A percentile compares a stretch with the other conserved stretches of the same genome.
These are phyloP conservation scores for Homarus gammarus DNA, from an alignment of 2,888 invertebrate genomes.

Conservation along the genomic window DNA sequence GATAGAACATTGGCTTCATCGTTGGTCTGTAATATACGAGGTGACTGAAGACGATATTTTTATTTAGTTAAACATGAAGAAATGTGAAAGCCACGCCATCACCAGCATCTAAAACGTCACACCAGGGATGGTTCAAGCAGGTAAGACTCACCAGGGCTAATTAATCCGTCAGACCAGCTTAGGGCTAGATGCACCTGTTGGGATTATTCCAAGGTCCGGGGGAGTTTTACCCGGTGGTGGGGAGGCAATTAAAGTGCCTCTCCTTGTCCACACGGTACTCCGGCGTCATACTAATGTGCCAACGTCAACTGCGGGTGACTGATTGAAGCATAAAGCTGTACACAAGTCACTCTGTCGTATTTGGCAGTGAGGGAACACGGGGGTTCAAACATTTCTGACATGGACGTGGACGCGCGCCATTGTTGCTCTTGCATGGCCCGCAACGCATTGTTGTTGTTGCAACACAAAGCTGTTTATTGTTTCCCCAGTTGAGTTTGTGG, in stretches of 20 bases:
- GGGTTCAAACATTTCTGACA: neutral
- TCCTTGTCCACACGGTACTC: slow-evolving; percentile 11
- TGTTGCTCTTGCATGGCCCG: too few species aligned
- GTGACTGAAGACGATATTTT: too few species aligned
- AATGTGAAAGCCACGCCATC: too few species aligned
- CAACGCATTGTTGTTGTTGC: too few species aligned
- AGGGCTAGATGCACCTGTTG: slow-evolving; percentile 18
- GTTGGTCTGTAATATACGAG: too few species aligned
- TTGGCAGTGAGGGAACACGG: slow-evolving; percentile 5
- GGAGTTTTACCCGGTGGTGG: neutral
- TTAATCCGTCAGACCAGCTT: slow-evolving; percentile 25
- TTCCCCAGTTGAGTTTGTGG: too few species aligned
- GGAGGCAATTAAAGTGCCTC: slow-evolving; percentile 24
- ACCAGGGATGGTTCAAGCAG: too few species aligned
- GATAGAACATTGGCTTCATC: too few species aligned
- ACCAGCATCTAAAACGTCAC: too few species aligned
- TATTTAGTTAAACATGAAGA: too few species aligned
- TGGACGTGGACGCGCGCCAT: too few species aligned
- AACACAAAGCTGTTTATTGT: too few species aligned
- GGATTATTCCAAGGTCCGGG: neutral
- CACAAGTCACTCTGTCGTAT: slow-evolving; percentile 11
- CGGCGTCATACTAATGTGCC: slow-evolving; percentile 25
- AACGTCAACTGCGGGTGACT: slow-evolving; percentile 17
- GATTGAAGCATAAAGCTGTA: slow-evolving; percentile 34
- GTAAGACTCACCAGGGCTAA: slow-evolving; percentile 2